Percentiles rank a stretch among this genome's conserved stretches.
Evolutionary conservation across 2,888 invertebrate species (phyloP).

Genomic region (Amphiduros pacificus): DNA sequence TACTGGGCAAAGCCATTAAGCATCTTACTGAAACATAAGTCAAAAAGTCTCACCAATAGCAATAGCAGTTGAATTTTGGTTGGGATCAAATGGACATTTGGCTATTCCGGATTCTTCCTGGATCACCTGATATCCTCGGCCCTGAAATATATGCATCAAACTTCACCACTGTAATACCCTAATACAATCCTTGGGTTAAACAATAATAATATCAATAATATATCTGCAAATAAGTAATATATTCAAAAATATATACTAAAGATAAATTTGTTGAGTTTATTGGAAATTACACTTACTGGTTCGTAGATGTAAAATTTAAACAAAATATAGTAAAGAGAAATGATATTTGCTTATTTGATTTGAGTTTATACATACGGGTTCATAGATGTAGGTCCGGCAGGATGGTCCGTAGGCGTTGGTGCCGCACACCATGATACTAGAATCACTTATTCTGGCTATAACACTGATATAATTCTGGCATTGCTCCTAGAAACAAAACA

Average conservation of each 20-base stretch:
- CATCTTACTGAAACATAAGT: too few species aligned
- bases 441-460: background rate
- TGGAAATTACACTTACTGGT: background rate
- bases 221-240: too few species aligned
- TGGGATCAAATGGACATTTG: background rate
- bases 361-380: too few species aligned
- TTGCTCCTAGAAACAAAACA: background rate
- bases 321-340: too few species aligned
- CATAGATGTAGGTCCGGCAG: background rate
- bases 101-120: background rate
- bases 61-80: background rate
- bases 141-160: background rate
- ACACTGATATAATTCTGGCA: background rate
- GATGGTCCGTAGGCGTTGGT: background rate
- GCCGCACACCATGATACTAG: background rate
- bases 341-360: too few species aligned
- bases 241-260: too few species aligned
- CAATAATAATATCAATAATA: too few species aligned
- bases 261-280: too few species aligned
- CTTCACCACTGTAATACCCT: too few species aligned
- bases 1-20: too few species aligned
- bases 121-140: background rate
- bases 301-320: too few species aligned
- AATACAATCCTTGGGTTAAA: too few species aligned
- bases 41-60: conserved; percentile 1